Percentiles rank a stretch among this genome's conserved stretches.
phyloP scores from a whole-genome alignment of 2,888 invertebrate genomes.

The Drosophila merina region DNA sequence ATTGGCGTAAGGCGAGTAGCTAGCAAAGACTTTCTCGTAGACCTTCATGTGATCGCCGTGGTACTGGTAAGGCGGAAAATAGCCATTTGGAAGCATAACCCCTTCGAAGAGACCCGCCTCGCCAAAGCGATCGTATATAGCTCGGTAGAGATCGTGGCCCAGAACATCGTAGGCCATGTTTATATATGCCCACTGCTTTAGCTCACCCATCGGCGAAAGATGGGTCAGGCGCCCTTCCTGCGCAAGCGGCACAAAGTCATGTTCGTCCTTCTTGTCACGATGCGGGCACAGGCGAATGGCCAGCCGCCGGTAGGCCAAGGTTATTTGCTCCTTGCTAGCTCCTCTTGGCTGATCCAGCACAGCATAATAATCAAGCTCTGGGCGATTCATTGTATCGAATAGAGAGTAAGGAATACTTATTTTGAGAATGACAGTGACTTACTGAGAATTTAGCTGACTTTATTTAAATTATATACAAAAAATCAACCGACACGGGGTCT shows the following conservation, averaged over 20 bases:
- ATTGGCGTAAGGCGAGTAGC: conserved; percentile 92
- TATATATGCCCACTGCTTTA: conserved; percentile 83
- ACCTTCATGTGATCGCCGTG: conserved; percentile 91
- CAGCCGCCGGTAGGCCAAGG: conserved; percentile 87
- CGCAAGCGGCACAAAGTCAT: conserved; percentile 85
- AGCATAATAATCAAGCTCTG: conserved; percentile 89
- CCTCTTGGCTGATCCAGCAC: conserved; percentile 88
- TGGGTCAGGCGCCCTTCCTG: conserved; percentile 72
- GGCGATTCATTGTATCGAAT: conserved; percentile 67
- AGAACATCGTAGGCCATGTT: conserved; percentile 93
- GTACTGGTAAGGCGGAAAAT: conserved; percentile 90
- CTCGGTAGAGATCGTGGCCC: conserved; percentile 85
- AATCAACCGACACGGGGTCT: conserved; percentile 48
- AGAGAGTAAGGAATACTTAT: conserved; percentile 22
- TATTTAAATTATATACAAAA: conserved; percentile 52
- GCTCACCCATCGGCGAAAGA: conserved; percentile 65
- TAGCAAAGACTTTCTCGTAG: conserved; percentile 92
- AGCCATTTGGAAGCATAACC: conserved; percentile 88
- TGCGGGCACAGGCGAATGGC: conserved; percentile 85
- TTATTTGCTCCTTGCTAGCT: conserved; percentile 88
- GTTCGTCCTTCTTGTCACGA: conserved; percentile 83
- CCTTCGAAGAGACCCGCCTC: conserved; percentile 94
- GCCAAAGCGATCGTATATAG: conserved; percentile 95
- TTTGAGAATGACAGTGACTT: conserved; percentile 25
- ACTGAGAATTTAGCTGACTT: conserved; percentile 66